A percentile compares a stretch with the other conserved stretches of the same genome.
phyloP scores from a whole-genome alignment of 1,140 invertebrate genomes.

The Drosophila murphyi region DNA sequence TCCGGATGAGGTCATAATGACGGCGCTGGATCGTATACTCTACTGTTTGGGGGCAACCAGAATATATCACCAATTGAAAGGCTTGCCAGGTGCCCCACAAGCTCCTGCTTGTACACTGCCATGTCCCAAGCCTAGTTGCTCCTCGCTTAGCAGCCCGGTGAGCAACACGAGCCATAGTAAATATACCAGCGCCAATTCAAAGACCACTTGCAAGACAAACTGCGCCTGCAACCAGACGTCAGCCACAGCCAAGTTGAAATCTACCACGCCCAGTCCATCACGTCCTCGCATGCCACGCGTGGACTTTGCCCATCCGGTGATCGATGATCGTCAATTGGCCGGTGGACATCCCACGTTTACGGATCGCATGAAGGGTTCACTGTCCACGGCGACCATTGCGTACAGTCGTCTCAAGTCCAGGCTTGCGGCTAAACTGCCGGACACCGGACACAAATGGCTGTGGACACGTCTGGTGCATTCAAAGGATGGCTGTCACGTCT shows the following conservation, averaged over 20 bases:
- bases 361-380: constrained; percentile 29
- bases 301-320: constrained; percentile 58
- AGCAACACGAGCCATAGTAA: constrained; percentile 14
- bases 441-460: constrained; percentile 35
- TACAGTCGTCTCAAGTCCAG: constrained; percentile 35
- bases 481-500: constrained; percentile 53
- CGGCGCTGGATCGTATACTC: constrained; percentile 47
- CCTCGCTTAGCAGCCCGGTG: background rate
- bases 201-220: background rate
- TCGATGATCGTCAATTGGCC: background rate
- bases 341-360: background rate
- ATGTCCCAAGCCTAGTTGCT: background rate
- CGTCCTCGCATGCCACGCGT: constrained; percentile 44
- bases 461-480: constrained; percentile 52
- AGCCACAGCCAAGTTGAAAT: constrained; percentile 17
- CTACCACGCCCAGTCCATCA: background rate
- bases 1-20: constrained; percentile 64
- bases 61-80: constrained; percentile 18
- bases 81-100: background rate
- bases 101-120: background rate
- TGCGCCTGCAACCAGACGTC: background rate
- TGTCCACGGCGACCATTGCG: constrained; percentile 38
- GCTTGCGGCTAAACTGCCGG: background rate
- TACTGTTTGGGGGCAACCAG: constrained; percentile 42
- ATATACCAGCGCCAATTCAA: constrained; percentile 1